These are phyloP conservation scores for Chymomyza caudatula DNA, from an alignment of 2,888 invertebrate genomes.

Conservation along the genomic window DNA sequence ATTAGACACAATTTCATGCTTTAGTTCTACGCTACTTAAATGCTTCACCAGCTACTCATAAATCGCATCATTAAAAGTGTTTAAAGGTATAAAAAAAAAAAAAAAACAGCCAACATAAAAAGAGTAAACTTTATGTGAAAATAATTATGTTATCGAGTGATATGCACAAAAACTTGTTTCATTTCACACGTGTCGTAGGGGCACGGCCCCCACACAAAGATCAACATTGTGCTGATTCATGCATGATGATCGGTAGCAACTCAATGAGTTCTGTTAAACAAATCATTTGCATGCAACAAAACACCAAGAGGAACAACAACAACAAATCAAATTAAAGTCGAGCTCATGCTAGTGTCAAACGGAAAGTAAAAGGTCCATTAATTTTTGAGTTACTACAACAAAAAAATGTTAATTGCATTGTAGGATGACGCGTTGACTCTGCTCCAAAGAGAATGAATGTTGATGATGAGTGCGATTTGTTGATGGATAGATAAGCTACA, in stretches of 20 bases:
- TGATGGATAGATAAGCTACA: constrained; percentile 29
- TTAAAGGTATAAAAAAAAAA: not conserved
- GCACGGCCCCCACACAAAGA: constrained; percentile 6
- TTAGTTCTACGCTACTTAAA: constrained; percentile 67
- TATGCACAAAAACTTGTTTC: constrained; percentile 11
- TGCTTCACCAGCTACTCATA: constrained; percentile 36
- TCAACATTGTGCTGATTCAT: constrained; percentile 22
- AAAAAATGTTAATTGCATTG: constrained; percentile 60
- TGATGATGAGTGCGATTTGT: constrained; percentile 20
- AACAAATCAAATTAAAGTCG: constrained; percentile 33
- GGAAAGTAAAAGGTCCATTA: constrained; percentile 61
- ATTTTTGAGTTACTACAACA: constrained; percentile 29
- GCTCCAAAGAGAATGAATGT: constrained; percentile 42
- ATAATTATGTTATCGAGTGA: constrained; percentile 48
- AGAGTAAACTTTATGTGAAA: constrained; percentile 26
- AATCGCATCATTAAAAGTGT: constrained; percentile 8
- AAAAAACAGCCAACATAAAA: constrained; percentile 24
- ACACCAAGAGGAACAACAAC: constrained; percentile 16
- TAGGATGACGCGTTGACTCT: constrained; percentile 29
- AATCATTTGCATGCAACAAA: constrained; percentile 43
- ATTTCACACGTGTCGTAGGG: constrained; percentile 26
- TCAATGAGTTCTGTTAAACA: constrained; percentile 26
- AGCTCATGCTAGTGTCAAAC: constrained; percentile 9
- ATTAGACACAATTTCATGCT: constrained; percentile 64
- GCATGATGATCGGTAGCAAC: constrained; percentile 36